Evolutionary conservation across 2,888 invertebrate genomes (phyloP).

Genomic region (Dicyrtoma fusca): DNA sequence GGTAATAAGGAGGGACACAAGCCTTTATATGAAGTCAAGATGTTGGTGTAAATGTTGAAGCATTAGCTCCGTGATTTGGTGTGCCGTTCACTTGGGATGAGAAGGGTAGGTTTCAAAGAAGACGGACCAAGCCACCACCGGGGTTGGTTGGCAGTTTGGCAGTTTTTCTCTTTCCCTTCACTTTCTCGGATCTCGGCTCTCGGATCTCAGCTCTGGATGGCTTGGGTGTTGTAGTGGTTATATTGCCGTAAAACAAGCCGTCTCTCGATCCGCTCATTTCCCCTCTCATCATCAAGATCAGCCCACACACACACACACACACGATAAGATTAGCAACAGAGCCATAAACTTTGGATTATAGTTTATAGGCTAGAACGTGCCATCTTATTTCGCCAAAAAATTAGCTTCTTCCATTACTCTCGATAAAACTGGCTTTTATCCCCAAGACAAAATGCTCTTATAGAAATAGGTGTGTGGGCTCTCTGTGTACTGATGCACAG

Average conservation of each 20-base stretch:
- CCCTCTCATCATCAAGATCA: not conserved
- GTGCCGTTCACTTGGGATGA: not conserved
- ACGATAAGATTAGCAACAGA: constrained; percentile 5
- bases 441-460: too few species aligned
- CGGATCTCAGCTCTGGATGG: not conserved
- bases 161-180: not conserved
- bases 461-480: too few species aligned
- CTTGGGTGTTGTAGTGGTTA: constrained; percentile 1
- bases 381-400: not conserved
- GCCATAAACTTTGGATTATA: not conserved
- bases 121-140: not conserved
- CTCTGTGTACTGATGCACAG: too few species aligned
- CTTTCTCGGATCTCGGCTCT: too few species aligned
- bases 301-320: not conserved
- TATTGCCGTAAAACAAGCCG: constrained; percentile 14
- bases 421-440: constrained; percentile 1
- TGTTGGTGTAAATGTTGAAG: too few species aligned
- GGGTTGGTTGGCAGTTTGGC: not conserved
- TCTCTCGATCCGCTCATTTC: not conserved
- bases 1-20: too few species aligned
- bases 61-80: too few species aligned
- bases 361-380: not conserved
- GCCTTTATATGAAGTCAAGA: too few species aligned
- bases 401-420: not conserved
- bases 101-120: not conserved